Base-by-base conservation (phyloP, 2,888 invertebrate genomes). In the Chromoteleia sp. region DNA sequence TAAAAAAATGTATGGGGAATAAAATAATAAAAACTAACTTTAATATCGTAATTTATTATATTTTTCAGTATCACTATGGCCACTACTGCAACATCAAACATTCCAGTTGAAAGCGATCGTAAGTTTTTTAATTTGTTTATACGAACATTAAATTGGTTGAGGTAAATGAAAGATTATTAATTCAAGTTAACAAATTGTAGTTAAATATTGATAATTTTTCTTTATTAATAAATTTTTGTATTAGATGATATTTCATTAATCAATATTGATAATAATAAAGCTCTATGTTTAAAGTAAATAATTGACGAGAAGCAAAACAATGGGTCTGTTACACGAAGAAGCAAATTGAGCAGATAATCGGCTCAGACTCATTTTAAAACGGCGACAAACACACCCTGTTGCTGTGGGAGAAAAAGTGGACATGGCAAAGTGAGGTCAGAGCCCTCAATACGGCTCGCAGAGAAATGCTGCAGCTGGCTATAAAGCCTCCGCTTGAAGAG, bases 331-430 rank as follows among this genome's bases (percentile, higher is more conserved):
- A 59, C 14, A 33, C 39, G 63, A 59, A 43, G 70, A 70, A 70
- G 56, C 50, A 70, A 77, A 77, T 77, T 77, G 77, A 77, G 77
- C 77, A 70, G 70, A 63, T 77, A 77, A 77, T 77, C 70, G 77
- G 63, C 48, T 77, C 61, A 70, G 54, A 56, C 45, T 77, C 61
- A 70, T 70, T 77, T 70, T 70, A 59, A 61, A 77, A 36, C 68
- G 14, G 54, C 54, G 68, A 68, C 68, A 68, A 68, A 63, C 77
- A 77, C 77, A 70, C 77, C 77, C 77, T 77, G 70, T 70, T 70
- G 52, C 71, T 71, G 71, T 61, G 59, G 29, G 48, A 77, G 56
- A 67, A 67, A 77, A 52, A 56, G 63, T 56, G 48, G 43, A 63
- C 63, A 52, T 15, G 30, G 33, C 67, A 75, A 54, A 54, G 63